Evolutionary conservation across 2,888 invertebrate genomes (phyloP), one percentile per base, ranked within the genome.

Genomic region (Luffia ferchaultella): DNA sequence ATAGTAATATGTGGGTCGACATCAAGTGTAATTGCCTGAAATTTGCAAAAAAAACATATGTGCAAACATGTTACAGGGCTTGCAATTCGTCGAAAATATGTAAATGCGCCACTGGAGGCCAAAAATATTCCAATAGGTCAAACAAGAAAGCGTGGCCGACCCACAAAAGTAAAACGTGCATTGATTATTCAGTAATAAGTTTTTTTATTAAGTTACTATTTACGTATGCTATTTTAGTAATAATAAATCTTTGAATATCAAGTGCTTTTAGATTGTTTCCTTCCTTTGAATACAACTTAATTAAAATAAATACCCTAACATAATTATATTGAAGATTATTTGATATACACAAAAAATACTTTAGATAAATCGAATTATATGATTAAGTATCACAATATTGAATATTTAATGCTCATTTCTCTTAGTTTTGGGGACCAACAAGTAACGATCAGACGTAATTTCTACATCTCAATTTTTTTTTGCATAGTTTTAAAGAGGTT

Each of bases 41-140:
- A 42, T 57, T 57, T 55, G 50, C 48, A 48, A 57, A 54, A 43
- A n/a, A 47, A 52, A n/a, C 54, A 55, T 50, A 52, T 54, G 16
- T 55, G 54, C 50, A 55, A 55, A 49, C 52, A 53, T 48, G 20
- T 55, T 16, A 41, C 51, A 16, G 53, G 53, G 19, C 45, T 54
- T 20, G 55, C 55, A 15, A 55, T 55, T 17, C 48, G 52, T 12
- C 43, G 53, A 20, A 50, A 50, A 18, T 45, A 45, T 45, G 45
- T 18, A 5, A 45, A 7, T 30, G 5, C 30, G 5, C 30, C 30
- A 30, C 30, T 30, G 3, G 30, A 30, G 12, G 30, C 30, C 12
- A 30, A 30, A 30, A 30, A 7, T 7, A 7, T 30, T 12, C 30
- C 30, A 30, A 7, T 7, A 12, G 30, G 30, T n/a, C n/a, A 12